These are phyloP conservation scores for Chrysolina oricalcia DNA, from an alignment of 2,888 invertebrate species.

Conservation along the genomic window DNA sequence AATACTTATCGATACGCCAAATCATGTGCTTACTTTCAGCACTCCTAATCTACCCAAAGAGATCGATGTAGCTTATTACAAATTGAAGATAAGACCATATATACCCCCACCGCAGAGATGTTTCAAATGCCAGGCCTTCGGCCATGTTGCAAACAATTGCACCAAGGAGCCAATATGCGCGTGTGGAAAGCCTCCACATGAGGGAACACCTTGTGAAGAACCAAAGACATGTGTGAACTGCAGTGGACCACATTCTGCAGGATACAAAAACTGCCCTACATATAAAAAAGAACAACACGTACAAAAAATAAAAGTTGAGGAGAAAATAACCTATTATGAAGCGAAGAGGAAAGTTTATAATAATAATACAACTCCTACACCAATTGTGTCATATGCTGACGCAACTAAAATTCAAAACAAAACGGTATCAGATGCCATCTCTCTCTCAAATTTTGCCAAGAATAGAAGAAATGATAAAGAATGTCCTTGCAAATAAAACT, in stretches of 20 bases:
- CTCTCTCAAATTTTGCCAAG: neutral
- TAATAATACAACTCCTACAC: neutral
- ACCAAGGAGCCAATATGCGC: neutral
- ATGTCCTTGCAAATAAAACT: neutral
- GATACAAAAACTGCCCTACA: conserved; percentile 1
- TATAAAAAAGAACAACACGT: neutral
- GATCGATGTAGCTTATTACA: neutral
- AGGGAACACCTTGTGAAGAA: no score
- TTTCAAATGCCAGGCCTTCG: conserved; percentile 5
- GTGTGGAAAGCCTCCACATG: conserved; percentile 1
- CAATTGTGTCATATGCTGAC: no score
- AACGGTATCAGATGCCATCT: neutral
- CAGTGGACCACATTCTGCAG: neutral
- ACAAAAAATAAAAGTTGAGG: neutral
- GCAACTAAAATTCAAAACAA: no score
- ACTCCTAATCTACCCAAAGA: neutral
- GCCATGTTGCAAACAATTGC: neutral
- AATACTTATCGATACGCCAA: no score
- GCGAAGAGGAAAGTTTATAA: neutral
- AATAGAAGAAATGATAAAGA: neutral
- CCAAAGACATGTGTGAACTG: neutral
- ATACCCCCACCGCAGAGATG: neutral
- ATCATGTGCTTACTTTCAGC: no score
- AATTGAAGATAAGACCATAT: neutral
- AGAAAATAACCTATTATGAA: neutral